Evolutionary conservation across 1,140 invertebrate genomes (phyloP).

Genomic region (Oncopodura yosiiana): DNA sequence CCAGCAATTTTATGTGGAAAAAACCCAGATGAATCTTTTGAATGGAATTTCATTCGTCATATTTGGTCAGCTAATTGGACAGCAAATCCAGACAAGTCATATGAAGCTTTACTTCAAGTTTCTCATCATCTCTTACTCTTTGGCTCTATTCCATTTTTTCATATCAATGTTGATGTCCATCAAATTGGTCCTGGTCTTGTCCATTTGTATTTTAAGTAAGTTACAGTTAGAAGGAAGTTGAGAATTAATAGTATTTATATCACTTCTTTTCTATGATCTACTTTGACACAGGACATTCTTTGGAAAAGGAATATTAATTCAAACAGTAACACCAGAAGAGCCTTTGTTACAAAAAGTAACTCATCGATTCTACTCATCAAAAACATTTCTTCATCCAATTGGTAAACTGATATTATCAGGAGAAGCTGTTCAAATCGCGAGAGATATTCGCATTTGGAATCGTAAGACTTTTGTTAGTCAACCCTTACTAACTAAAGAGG

Average conservation of each 20-base stretch:
- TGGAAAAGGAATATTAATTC: slow-evolving; percentile 58
- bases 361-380: slow-evolving; percentile 60
- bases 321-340: slow-evolving; percentile 68
- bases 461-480: slow-evolving; percentile 63
- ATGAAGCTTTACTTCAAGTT: slow-evolving; percentile 52
- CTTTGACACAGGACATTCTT: no score
- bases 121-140: slow-evolving; percentile 50
- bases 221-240: no score
- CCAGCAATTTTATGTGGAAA: slow-evolving; percentile 43
- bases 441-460: slow-evolving; percentile 82
- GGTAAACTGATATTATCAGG: slow-evolving; percentile 56
- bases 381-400: slow-evolving; percentile 49
- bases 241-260: no score
- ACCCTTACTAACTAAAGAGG: slow-evolving; percentile 65
- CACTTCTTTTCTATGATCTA: no score
- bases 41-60: slow-evolving; percentile 35
- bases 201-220: slow-evolving; percentile 32
- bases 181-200: slow-evolving; percentile 49
- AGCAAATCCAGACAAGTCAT: slow-evolving; percentile 37
- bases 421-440: slow-evolving; percentile 66
- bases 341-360: slow-evolving; percentile 66
- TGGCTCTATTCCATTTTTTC: slow-evolving; percentile 44
- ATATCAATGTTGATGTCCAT: slow-evolving; percentile 48
- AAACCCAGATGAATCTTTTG: slow-evolving; percentile 34
- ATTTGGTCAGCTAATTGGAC: slow-evolving; percentile 39